Evolutionary conservation across 2,113 vertebrate species (phyloP).

Genomic region (Sander lucioperca): DNA sequence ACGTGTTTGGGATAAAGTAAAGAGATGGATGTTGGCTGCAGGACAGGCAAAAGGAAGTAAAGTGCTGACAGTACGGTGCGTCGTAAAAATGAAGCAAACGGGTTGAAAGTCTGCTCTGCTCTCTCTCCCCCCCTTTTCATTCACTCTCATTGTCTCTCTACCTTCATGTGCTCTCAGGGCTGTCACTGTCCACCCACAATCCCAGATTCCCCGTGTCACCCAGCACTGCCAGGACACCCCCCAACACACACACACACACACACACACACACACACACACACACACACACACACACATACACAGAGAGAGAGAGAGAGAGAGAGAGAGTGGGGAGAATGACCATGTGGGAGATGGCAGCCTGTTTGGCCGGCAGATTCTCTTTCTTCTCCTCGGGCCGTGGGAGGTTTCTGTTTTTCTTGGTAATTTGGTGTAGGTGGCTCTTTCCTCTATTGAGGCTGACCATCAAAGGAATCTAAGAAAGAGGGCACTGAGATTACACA

Average conservation of each 20-base stretch:
- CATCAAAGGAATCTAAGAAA: conserved; percentile 70
- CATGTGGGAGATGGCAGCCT: conserved; percentile 73
- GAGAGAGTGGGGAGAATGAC: conserved; percentile 37
- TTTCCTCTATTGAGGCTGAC: conserved; percentile 78
- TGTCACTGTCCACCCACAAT: conserved; percentile 75
- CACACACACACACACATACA: conserved; percentile 26
- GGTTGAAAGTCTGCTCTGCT: neutral
- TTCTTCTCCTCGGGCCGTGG: conserved; percentile 72
- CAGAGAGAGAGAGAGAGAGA: too few relatives aligned
- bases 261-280: conserved; percentile 1
- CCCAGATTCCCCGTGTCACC: conserved; percentile 54
- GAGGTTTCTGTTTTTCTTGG: conserved; percentile 82
- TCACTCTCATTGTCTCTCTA: conserved; percentile 55
- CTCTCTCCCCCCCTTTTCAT: conserved; percentile 11
- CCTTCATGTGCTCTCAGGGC: conserved; percentile 45
- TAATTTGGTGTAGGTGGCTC: conserved; percentile 81
- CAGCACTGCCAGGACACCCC: conserved; percentile 46
- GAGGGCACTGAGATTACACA: conserved; percentile 21
- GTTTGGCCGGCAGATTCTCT: conserved; percentile 61
- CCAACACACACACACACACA: conserved; percentile 15
- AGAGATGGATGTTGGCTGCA: neutral
- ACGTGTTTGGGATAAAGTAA: neutral
- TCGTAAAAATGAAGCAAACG: neutral
- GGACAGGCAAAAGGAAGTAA: neutral
- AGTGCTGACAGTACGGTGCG: conserved; percentile 36